Percentiles rank a stretch among this genome's conserved stretches.
These are phyloP conservation scores for Adelges cooleyi DNA, from an alignment of 1,140 invertebrate genomes.

Conservation along the genomic window DNA sequence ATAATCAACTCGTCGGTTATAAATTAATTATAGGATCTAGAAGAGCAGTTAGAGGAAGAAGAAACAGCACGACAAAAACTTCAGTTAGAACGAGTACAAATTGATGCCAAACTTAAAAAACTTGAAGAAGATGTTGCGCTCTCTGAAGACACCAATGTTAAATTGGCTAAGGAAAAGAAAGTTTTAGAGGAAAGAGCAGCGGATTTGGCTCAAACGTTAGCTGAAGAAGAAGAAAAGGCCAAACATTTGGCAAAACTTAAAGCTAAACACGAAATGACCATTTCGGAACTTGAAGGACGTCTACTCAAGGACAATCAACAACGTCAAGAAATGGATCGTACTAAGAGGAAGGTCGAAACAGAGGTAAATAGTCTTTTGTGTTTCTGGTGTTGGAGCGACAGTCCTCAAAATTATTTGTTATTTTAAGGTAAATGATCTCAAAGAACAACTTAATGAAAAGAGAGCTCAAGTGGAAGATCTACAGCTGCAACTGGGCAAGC, in stretches of 20 bases:
- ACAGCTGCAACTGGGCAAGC: constrained; percentile 77
- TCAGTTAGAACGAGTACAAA: constrained; percentile 90
- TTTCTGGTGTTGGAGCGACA: too few species aligned
- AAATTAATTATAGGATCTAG: constrained; percentile 57
- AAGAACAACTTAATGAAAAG: constrained; percentile 85
- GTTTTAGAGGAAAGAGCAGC: constrained; percentile 80
- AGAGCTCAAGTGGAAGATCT: constrained; percentile 82
- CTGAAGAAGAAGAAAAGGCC: constrained; percentile 95
- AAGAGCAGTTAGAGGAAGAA: constrained; percentile 92
- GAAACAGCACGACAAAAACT: constrained; percentile 92
- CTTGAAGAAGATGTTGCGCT: constrained; percentile 87
- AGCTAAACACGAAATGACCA: constrained; percentile 86
- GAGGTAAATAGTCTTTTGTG: constrained; percentile 43
- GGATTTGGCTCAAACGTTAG: constrained; percentile 80
- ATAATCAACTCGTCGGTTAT: too few species aligned
- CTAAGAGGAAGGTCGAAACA: constrained; percentile 75
- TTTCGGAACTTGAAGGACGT: constrained; percentile 87
- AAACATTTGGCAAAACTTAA: constrained; percentile 93
- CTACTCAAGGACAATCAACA: constrained; percentile 85
- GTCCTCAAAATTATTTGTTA: too few species aligned
- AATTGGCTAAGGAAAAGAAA: constrained; percentile 88
- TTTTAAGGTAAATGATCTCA: constrained; percentile 59
- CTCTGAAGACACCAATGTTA: constrained; percentile 70
- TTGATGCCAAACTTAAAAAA: constrained; percentile 90
- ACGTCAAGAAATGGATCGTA: constrained; percentile 84